These are phyloP conservation scores for Boulengeromyrus knoepffleri DNA, from an alignment of 2,113 vertebrate genomes.

Conservation along the genomic window DNA sequence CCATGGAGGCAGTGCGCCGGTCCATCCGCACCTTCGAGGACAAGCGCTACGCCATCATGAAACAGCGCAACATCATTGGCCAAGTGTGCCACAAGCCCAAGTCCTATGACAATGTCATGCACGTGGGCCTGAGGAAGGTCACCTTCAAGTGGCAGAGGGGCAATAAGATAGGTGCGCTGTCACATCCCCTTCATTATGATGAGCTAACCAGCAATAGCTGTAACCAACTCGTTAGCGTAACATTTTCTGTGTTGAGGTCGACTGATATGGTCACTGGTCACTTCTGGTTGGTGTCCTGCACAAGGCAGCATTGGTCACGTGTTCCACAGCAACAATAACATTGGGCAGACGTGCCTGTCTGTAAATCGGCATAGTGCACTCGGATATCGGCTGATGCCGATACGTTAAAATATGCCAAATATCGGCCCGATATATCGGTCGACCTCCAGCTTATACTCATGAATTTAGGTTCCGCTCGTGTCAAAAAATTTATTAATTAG, in stretches of 20 bases:
- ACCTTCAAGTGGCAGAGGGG: slow-evolving; percentile 99
- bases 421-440: too few relatives aligned
- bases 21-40: slow-evolving; percentile 86
- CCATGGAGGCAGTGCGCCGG: slow-evolving; percentile 82
- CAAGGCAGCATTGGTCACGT: too few relatives aligned
- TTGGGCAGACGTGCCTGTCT: too few relatives aligned
- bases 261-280: too few relatives aligned
- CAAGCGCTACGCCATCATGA: slow-evolving; percentile 79
- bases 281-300: too few relatives aligned
- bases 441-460: not conserved
- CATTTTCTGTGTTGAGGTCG: not conserved
- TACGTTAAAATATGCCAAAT: too few relatives aligned
- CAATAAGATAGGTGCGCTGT: slow-evolving; percentile 88
- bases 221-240: not conserved
- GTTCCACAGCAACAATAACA: too few relatives aligned
- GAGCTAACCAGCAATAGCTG: not conserved
- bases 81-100: slow-evolving; percentile 96
- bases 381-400: too few relatives aligned
- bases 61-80: slow-evolving; percentile 90
- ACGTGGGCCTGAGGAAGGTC: slow-evolving; percentile 94
- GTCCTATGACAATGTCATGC: slow-evolving; percentile 93
- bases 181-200: not conserved
- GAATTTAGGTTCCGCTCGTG: not conserved
- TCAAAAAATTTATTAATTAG: not conserved
- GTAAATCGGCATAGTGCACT: too few relatives aligned